These are phyloP conservation scores for Pycnomerus fuliginosus DNA, from an alignment of 2,888 invertebrate species.

Conservation along the genomic window DNA sequence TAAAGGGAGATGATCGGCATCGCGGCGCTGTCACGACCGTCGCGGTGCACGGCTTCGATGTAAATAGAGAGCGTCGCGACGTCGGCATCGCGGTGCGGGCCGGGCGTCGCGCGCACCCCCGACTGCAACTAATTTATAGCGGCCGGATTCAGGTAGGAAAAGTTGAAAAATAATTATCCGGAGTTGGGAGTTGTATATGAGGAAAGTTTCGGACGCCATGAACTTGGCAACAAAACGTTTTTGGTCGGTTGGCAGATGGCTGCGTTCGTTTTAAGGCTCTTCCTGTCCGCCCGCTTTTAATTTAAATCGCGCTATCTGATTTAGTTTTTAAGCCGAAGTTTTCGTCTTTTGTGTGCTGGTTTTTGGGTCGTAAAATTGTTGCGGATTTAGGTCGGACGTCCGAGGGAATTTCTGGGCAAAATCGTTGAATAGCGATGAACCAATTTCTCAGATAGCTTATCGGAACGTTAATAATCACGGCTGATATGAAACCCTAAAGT, in stretches of 20 bases:
- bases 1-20: no score
- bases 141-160: not conserved
- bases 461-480: not conserved
- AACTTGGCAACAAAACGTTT: conserved; percentile 17
- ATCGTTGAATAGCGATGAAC: not conserved
- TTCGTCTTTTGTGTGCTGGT: no score
- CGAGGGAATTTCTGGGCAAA: not conserved
- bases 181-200: conserved; percentile 5
- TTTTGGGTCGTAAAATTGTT: not conserved
- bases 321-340: no score
- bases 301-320: no score
- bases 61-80: conserved; percentile 34
- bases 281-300: no score
- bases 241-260: conserved; percentile 7
- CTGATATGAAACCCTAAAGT: not conserved
- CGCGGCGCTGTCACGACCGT: no score
- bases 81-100: conserved; percentile 37
- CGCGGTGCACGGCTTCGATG: conserved; percentile 12
- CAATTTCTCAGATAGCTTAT: not conserved
- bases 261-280: not conserved
- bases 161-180: no score
- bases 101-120: conserved; percentile 30
- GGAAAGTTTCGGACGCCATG: conserved; percentile 12
- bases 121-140: no score
- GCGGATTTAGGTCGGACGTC: not conserved